phyloP scores from a whole-genome alignment of 2,113 vertebrate genomes.

The Machaerirhynchus nigripectus region DNA sequence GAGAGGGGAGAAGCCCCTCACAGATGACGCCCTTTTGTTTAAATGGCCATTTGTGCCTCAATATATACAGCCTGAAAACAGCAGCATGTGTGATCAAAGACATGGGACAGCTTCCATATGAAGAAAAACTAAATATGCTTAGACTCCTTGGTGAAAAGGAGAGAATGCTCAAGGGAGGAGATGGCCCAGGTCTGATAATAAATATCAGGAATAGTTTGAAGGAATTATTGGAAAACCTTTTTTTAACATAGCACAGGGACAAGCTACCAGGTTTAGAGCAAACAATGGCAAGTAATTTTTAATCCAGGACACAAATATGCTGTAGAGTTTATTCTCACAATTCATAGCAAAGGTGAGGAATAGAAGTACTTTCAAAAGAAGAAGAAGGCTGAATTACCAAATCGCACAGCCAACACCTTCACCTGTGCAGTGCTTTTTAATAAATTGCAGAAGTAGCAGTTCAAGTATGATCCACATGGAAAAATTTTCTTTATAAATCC shows the following conservation, averaged over 20 bases:
- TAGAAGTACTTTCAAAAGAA: neutral
- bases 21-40: neutral
- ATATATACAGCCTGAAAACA: neutral
- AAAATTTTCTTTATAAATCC: neutral
- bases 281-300: neutral
- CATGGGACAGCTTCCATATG: neutral
- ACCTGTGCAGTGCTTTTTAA: neutral
- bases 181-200: neutral
- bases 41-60: neutral
- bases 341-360: neutral
- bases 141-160: neutral
- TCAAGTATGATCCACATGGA: neutral
- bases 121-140: neutral
- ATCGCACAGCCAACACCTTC: neutral
- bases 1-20: neutral
- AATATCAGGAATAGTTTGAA: neutral
- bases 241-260: neutral
- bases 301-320: neutral
- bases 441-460: neutral
- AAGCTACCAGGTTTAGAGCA: neutral
- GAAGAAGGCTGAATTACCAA: neutral
- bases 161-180: neutral
- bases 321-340: neutral
- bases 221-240: neutral
- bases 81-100: neutral